Base-by-base conservation (phyloP, 2,113 vertebrate species). In the Litocranius walleri region DNA sequence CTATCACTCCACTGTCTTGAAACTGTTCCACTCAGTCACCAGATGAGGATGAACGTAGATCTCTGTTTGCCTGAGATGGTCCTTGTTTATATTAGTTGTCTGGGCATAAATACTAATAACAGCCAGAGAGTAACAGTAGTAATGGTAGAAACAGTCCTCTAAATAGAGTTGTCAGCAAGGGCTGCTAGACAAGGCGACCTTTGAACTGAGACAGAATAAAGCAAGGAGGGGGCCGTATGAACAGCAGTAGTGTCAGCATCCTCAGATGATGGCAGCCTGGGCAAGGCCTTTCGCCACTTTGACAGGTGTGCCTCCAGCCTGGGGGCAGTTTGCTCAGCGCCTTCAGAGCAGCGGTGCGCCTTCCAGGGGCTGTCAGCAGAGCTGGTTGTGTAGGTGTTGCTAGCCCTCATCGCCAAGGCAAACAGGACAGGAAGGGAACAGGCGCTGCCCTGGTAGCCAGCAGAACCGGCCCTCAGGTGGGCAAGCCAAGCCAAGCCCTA, bases 271-370 rank as follows among this genome's bases (percentile, higher is more conserved):
- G 23, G 45, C 21, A 23, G 27, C 33, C 4, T 59, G 9, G 16
- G 4, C 6, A 4, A 6, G 54, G 48, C 8, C 57, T 16, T 21
- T 57, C 33, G 3, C 3, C 3, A 56, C 33, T 78, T 56, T 29
- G 27, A 33, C 36, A 81, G 50, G 52, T 2, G 30, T 5, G 13
- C 9, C 5, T 2, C 29, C 57, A n/a, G 25, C 19, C 36, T 4
- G 48, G 88, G 40, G 52, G 40, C 54, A 67, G 7, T 50, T 52
- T 33, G 56, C 43, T n/a, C 21, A 12, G 30, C 21, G 8, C 25
- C 33, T 40, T 33, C n/a, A 80, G 50, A 59, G 61, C 57, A 43
- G 19, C 33, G 0, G n/a, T 5, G 6, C 4, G 0, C 3, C 1
- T 50, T 2, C 61, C 13, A 6, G 25, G 27, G 19, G 0, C 30